These are phyloP conservation scores for Hyposmocoma kahamanoa DNA, from an alignment of 1,140 invertebrate species.

Conservation along the genomic window DNA sequence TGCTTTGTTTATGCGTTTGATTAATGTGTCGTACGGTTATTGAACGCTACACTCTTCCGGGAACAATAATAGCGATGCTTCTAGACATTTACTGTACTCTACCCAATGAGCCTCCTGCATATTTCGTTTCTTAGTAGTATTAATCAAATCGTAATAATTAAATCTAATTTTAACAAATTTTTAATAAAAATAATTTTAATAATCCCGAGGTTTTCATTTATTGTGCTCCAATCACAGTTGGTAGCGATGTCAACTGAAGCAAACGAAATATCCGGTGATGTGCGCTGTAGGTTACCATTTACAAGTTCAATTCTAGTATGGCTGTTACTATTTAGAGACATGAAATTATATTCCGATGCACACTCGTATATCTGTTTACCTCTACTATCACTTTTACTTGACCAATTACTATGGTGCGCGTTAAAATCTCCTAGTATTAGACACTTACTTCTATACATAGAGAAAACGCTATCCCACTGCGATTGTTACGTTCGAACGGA, in stretches of 20 bases:
- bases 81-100: not conserved
- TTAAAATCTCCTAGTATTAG: slow-evolving; percentile 1
- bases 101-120: not conserved
- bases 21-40: not conserved
- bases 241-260: not conserved
- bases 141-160: too few relatives aligned
- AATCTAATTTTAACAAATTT: not conserved
- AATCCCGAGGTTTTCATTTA: not conserved
- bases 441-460: not conserved
- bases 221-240: not conserved
- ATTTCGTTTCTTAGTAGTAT: not conserved
- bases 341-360: not conserved
- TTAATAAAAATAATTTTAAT: not conserved
- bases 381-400: not conserved
- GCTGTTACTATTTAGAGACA: not conserved
- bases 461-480: not conserved
- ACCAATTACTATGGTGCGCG: slow-evolving; percentile 2
- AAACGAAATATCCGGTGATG: slow-evolving; percentile 3
- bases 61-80: not conserved
- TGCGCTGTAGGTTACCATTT: not conserved
- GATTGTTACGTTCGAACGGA: not conserved
- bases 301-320: slow-evolving; percentile 1
- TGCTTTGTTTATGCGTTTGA: not conserved
- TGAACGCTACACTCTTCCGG: not conserved
- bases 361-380: not conserved